These are phyloP conservation scores for Stictonetta naevosa DNA, from an alignment of 2,113 vertebrate species.

Conservation along the genomic window DNA sequence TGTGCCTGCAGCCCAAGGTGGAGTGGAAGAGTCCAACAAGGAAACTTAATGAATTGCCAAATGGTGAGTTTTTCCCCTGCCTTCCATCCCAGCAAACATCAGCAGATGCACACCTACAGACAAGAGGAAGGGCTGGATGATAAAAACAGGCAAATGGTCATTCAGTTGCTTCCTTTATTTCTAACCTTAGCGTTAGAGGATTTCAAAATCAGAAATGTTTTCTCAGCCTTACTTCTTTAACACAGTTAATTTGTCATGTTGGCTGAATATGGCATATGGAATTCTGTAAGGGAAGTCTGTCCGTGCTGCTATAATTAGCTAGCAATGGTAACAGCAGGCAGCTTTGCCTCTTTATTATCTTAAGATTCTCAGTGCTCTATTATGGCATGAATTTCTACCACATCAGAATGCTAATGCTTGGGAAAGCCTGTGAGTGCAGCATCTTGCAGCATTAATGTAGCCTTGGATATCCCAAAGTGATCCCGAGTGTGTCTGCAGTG, in stretches of 20 bases:
- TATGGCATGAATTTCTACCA: neutral
- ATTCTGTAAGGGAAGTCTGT: conserved; percentile 20
- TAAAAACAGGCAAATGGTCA: neutral
- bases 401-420: conserved; percentile 6
- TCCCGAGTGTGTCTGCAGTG: neutral
- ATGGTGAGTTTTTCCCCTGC: neutral
- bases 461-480: neutral
- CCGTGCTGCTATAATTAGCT: conserved; percentile 10
- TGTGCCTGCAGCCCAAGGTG: neutral
- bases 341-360: conserved; percentile 19
- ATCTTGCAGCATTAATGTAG: neutral
- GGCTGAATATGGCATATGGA: neutral
- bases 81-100: neutral
- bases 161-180: neutral
- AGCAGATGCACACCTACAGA: neutral
- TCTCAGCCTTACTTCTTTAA: neutral
- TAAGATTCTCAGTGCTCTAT: neutral
- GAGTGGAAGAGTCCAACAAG: neutral
- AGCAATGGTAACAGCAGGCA: conserved; percentile 17
- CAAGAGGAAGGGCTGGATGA: neutral
- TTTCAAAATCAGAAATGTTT: neutral
- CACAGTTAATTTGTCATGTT: neutral
- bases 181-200: neutral
- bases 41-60: neutral
- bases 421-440: neutral